Conservation (phyloP, 2,113 vertebrate genomes). For the Campylorhamphus procurvoides region DNA sequence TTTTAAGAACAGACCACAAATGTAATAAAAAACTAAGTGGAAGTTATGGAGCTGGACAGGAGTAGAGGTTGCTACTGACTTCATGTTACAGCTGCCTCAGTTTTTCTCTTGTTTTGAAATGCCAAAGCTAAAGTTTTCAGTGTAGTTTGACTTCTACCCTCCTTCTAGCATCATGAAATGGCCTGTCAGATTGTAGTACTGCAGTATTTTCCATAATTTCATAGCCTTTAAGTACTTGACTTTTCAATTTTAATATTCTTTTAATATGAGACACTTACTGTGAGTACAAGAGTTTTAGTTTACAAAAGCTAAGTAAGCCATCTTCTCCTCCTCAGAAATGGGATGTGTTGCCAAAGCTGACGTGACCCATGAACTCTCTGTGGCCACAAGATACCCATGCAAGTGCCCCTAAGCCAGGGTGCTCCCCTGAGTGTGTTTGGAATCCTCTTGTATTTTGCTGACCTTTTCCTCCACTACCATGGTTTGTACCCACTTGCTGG, state of each 20-base stretch:
- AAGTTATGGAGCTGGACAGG: not conserved
- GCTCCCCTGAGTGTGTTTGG: not conserved
- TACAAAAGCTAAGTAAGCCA: not conserved
- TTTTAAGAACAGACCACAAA: not conserved
- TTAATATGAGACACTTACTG: not conserved
- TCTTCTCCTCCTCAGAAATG: not conserved
- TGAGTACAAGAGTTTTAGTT: not conserved
- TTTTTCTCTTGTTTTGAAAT: not conserved
- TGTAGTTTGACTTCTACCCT: not conserved
- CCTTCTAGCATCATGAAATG: fast-evolving
- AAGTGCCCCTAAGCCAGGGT: not conserved
- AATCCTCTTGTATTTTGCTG: not conserved
- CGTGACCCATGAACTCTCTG: fast-evolving
- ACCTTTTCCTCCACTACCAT: not conserved
- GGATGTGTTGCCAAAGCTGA: not conserved
- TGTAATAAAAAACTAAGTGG: not conserved
- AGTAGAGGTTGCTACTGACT: not conserved
- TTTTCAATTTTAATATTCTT: not conserved
- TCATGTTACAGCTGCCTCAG: not conserved
- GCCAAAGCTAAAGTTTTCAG: not conserved
- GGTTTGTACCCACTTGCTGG: not conserved
- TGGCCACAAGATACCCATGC: not conserved
- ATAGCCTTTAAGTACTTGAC: not conserved
- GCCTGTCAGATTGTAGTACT: not conserved
- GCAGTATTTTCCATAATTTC: not conserved